Evolutionary conservation across 1,140 invertebrate species (phyloP), one percentile per base, ranked within the genome.

Genomic region (Drosophila bocqueti): DNA sequence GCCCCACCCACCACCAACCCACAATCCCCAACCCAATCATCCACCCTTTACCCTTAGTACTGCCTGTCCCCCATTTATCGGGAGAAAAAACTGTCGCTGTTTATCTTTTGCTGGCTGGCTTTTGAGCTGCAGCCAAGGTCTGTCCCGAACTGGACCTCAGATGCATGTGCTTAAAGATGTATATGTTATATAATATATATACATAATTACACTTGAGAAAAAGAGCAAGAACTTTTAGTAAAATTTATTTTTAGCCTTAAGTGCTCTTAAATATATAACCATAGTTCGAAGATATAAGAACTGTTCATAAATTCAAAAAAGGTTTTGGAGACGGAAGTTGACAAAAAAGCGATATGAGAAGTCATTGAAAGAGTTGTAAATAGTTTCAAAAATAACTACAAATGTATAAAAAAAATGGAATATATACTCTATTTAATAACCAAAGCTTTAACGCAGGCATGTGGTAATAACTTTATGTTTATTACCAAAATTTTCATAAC

Each of bases 61-160:
- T n/a, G n/a, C 46, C 46, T 49, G 42, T 31, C 43, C 46, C 52
- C 66, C 62, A 29, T 63, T 81, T 68, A 80, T 81, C 77, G 73
- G 58, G 66, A 43, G 77, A 67, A 86, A n/a, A 86, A 89, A 86
- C 76, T 83, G 83, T 87, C 81, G 72, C 83, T 89, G 77, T 87
- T 89, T 89, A 87, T 87, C 84, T 82, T 71, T 78, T 62, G 67
- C 69, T 67, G 46, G 67, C 46, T 72, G 67, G 38, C 67, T 61
- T 69, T 73, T 66, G 68, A 73, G 50, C 42, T 71, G 66, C 69
- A 59, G 15, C 66, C 66, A 72, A 73, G 69, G 69, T 60, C 69
- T 73, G 67, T 6, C 38, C 54, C 46, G 24, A 73, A 73, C 69
- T 73, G 69, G 69, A 73, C 69, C 67, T 47, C 68, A 42, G 49